These are phyloP conservation scores for Dufourea novaeangliae DNA, from an alignment of 1,140 invertebrate genomes.

Conservation along the genomic window DNA sequence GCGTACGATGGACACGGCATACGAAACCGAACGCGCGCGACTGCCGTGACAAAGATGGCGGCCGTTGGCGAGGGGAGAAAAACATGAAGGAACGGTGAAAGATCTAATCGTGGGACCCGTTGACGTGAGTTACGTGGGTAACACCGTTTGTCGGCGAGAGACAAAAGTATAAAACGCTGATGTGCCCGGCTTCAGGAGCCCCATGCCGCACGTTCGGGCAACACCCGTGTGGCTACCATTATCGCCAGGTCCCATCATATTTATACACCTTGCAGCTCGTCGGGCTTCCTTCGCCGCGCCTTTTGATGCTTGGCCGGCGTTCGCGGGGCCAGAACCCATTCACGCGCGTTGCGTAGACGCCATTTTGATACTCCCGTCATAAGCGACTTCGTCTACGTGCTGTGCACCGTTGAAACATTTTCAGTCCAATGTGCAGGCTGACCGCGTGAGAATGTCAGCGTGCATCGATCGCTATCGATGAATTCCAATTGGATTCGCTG, in stretches of 20 bases:
- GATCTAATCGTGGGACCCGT: conserved; percentile 68
- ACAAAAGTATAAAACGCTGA: conserved; percentile 60
- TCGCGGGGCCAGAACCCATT: conserved; percentile 9
- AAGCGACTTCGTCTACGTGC: conserved; percentile 37
- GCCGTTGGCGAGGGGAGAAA: conserved; percentile 10
- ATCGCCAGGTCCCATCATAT: conserved; percentile 64
- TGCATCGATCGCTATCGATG: not conserved
- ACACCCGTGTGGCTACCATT: conserved; percentile 59
- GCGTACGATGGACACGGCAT: conserved; percentile 36
- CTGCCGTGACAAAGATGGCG: not conserved
- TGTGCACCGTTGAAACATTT: conserved; percentile 18
- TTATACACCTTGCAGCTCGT: conserved; percentile 69
- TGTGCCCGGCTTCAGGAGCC: conserved; percentile 46
- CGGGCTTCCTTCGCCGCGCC: conserved; percentile 43
- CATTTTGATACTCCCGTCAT: conserved; percentile 16
- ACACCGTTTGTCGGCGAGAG: conserved; percentile 62
- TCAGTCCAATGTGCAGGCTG: not conserved
- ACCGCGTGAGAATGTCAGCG: conserved; percentile 15
- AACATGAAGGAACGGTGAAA: conserved; percentile 57
- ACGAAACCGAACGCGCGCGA: conserved; percentile 21
- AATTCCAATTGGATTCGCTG: conserved; percentile 23
- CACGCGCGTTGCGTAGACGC: conserved; percentile 15
- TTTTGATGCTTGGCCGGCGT: conserved; percentile 50
- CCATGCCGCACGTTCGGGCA: conserved; percentile 59
- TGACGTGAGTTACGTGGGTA: conserved; percentile 73